Base-by-base conservation (phyloP, 2,797 vertebrate genomes). In the Tauraco hartlaubi region DNA sequence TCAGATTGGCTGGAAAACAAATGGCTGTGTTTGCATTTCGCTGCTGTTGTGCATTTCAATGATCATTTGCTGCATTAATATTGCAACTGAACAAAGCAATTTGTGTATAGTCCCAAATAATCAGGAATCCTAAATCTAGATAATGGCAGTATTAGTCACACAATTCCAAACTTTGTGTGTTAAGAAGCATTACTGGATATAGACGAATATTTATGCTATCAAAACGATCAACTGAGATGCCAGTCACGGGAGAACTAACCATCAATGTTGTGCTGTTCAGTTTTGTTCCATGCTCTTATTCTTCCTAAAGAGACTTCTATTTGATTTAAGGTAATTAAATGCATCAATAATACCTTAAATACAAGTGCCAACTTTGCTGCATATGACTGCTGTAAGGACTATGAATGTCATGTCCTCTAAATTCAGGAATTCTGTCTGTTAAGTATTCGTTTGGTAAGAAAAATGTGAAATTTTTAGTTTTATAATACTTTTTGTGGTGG, bases 1-100 rank as follows among this genome's bases (percentile, higher is more conserved):
- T 95, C 83, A 96, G 68, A 94, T 80, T 95, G 96, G 86, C 93
- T 95, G 63, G 88, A 85, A 93, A 97, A 92, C 84, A 96, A 96
- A 94, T 56, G 66, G 39, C 84, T 74, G 54, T 4, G 37, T 96
- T 96, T 91, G 71, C 81, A 21, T 92, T 83, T 79, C 88, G 51
- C 48, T 90, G 69, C 84, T 90, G 48, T 41, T 35, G 61, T 74
- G 74, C 88, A 95, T 96, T 44, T 84, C 79, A 88, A 9, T 77
- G 86, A 90, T 86, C 63, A 35, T 72, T 89, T 44, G 11, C 85
- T 91, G 73, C 66, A 61, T 93, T 95, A 80, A 15, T 75, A 73
- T 39, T 58, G 55, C 80, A 85, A 28, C 68, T 68, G 52, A 91
- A 29, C 66, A 13, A 3, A 82, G 89, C 87, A 90, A 80, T 92